Evolutionary conservation across 2,888 invertebrate species (phyloP).

Genomic region (Steinernema carpocapsae): DNA sequence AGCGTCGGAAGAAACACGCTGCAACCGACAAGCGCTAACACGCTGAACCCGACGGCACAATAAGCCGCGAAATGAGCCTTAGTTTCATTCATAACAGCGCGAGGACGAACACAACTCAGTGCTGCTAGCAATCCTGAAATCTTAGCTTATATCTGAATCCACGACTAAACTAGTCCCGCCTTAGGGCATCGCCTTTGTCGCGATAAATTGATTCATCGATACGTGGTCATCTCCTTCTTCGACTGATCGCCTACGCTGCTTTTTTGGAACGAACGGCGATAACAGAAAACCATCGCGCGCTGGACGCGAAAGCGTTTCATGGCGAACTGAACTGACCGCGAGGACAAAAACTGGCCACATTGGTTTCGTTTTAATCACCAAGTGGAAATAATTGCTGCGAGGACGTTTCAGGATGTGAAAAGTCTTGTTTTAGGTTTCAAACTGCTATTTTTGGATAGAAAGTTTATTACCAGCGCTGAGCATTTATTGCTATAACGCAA

Average conservation of each 20-base stretch:
- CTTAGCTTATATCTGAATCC: neutral
- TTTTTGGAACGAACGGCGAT: conserved; percentile 15
- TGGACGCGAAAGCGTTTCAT: conserved; percentile 33
- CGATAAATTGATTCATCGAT: neutral
- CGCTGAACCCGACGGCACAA: conserved; percentile 20
- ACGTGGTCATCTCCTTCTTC: too few relatives aligned
- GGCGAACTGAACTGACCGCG: neutral
- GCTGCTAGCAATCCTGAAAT: neutral
- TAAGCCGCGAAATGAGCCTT: conserved; percentile 30
- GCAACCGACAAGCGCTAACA: conserved; percentile 26
- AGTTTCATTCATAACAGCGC: neutral
- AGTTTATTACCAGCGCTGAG: neutral
- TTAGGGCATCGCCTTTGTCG: conserved; percentile 8
- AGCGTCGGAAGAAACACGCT: conserved; percentile 20
- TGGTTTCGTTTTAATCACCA: too few relatives aligned
- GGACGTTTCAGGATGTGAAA: neutral
- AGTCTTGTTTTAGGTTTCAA: neutral
- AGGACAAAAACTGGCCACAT: conserved; percentile 1
- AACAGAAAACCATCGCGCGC: neutral
- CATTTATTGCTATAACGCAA: neutral
- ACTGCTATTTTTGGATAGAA: neutral
- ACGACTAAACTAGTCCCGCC: conserved; percentile 8
- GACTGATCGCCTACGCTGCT: conserved; percentile 8
- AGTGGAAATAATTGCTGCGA: neutral
- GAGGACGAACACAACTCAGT: neutral